Base-by-base conservation (phyloP, 2,888 invertebrate species). In the Notocelia uddmanniana region DNA sequence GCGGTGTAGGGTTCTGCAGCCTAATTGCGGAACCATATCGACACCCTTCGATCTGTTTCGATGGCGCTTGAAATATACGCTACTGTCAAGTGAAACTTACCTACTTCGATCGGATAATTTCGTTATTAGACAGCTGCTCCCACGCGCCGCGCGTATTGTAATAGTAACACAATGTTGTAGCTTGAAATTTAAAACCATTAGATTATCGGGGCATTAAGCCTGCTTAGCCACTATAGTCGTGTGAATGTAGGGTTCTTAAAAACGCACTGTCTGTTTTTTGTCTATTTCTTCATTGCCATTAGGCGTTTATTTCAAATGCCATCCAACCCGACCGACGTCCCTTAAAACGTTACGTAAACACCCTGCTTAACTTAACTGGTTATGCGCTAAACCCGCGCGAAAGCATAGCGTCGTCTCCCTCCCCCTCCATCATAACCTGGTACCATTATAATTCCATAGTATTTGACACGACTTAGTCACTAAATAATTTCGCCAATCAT, bases 401-500 rank as follows among this genome's bases (percentile, higher is more conserved):
- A 66, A 70, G 64, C 58, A 66, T 59, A 58, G 64, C 64, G 26
- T 64, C 15, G 19, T 34, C 48, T n/a, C 18, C 26, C 21, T 41
- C 45, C 50, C 15, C 10, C 34, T 37, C 37, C 10, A 18, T 54
- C 11, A 50, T 37, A n/a, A 55, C 37, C 55, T 13, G 66, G 55
- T 66, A 66, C 66, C 21, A 45, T 18, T n/a, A 15, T 21, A 31
- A 15, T 45, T 59, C 21, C 5, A 23, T 50, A 52, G 26, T 19
- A 69, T 72, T 70, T 60, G 74, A 74, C 75, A 70, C 73, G 31
- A 54, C 52, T 31, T 73, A 73, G 68, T 69, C 68, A 73, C 71
- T 71, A 69, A 52, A 64, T 66, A 73, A 73, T 73, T 73, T 69
- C 69, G 66, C 64, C 62, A 67, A 68, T 57, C 60, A 48, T 68